Conservation (phyloP, 2,888 invertebrate species). For the Ochlodes sylvanus region DNA sequence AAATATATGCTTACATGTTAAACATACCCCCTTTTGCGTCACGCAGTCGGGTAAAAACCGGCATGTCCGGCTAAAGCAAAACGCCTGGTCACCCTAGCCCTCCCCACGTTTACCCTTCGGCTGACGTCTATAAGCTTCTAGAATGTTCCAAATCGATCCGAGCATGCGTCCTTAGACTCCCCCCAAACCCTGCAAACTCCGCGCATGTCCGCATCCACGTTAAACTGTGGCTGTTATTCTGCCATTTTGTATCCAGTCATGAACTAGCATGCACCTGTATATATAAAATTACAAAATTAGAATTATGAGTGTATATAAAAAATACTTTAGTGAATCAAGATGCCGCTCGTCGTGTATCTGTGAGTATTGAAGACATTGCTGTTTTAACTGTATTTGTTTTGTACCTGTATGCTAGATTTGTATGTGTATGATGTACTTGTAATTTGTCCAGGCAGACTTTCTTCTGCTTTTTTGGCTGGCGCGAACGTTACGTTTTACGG, state of each 20-base stretch:
- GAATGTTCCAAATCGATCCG: neutral
- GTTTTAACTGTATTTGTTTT: neutral
- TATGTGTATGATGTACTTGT: no score
- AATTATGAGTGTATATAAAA: conserved; percentile 28
- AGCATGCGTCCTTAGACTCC: conserved; percentile 9
- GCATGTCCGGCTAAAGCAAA: no score
- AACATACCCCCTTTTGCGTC: no score
- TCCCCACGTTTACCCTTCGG: no score
- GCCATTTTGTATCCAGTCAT: conserved; percentile 27
- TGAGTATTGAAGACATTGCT: conserved; percentile 24
- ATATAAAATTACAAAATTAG: conserved; percentile 30
- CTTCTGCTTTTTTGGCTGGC: neutral
- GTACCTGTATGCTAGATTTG: neutral
- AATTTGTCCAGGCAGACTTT: neutral
- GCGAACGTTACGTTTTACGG: no score
- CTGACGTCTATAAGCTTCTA: neutral
- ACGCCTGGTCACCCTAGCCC: no score
- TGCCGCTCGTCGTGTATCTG: conserved; percentile 10
- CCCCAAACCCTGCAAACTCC: neutral
- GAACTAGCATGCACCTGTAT: conserved; percentile 34
- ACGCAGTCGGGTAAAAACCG: no score
- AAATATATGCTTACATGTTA: no score
- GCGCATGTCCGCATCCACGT: neutral
- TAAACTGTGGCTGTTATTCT: neutral
- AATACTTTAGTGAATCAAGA: conserved; percentile 26